Percentiles rank a stretch among this genome's conserved stretches.
phyloP scores from a whole-genome alignment of 37 sponge, comb jelly and placozoan genomes.

The Dysidea cf. avara region DNA sequence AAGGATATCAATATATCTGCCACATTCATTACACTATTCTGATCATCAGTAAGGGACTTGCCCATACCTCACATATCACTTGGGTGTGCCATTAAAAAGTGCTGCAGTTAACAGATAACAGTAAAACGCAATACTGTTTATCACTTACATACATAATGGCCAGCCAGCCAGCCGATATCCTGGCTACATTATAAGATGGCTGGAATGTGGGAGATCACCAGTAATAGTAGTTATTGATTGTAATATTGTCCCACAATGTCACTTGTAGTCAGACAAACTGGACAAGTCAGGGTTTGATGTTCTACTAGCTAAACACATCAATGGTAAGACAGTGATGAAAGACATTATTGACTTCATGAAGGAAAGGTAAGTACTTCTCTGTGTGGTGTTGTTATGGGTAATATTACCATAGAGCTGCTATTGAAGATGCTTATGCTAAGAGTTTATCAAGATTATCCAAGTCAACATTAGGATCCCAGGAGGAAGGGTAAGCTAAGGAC shows the following conservation, averaged over 20 bases:
- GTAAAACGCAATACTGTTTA: too few species aligned
- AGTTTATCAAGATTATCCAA: conserved; percentile 62
- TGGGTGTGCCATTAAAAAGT: too few species aligned
- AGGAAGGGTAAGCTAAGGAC: conserved; percentile 60
- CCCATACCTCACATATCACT: too few species aligned
- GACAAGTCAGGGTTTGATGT: conserved; percentile 70
- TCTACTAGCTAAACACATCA: conserved; percentile 50
- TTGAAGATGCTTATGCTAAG: conserved; percentile 74
- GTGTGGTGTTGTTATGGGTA: not conserved
- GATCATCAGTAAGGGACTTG: too few species aligned
- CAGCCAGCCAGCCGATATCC: too few species aligned
- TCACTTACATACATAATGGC: too few species aligned
- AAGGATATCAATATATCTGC: too few species aligned
- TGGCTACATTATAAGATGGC: too few species aligned
- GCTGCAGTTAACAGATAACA: too few species aligned
- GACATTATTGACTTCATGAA: conserved; percentile 77
- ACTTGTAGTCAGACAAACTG: conserved; percentile 57
- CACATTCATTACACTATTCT: too few species aligned
- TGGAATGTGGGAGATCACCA: too few species aligned
- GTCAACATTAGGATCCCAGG: conserved; percentile 60
- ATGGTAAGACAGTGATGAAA: conserved; percentile 68
- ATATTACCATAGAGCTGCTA: conserved; percentile 47
- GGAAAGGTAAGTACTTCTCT: conserved; percentile 49
- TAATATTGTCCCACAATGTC: too few species aligned
- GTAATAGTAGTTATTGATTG: not conserved